A percentile compares a stretch with the other conserved stretches of the same genome.
Conservation (phyloP, 2,888 invertebrate species). For the Caenorhabditis sinica region DNA sequence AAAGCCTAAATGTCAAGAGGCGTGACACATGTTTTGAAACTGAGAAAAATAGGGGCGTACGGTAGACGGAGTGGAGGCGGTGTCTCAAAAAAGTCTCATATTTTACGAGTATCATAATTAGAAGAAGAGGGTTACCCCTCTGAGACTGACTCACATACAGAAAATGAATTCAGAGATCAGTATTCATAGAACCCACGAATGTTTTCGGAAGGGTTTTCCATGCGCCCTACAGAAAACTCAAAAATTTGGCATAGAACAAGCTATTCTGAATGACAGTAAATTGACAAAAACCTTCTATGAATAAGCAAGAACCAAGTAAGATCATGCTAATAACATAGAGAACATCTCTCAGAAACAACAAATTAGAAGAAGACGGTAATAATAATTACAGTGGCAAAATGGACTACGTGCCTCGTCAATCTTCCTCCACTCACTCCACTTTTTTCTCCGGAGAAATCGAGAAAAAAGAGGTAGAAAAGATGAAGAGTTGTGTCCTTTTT, state of each 20-base stretch:
- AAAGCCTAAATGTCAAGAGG: too few species aligned
- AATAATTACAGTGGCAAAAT: slow-evolving; percentile 40
- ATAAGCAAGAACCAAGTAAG: background rate
- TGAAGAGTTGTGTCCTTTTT: slow-evolving; percentile 15
- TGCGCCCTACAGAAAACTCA: too few species aligned
- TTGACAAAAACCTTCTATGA: background rate
- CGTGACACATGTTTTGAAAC: too few species aligned
- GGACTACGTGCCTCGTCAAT: slow-evolving; percentile 25
- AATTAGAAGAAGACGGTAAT: slow-evolving; percentile 16
- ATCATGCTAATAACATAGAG: background rate
- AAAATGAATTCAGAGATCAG: too few species aligned
- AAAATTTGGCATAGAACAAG: background rate
- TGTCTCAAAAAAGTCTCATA: too few species aligned
- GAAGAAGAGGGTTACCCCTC: too few species aligned
- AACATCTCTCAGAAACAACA: slow-evolving; percentile 19
- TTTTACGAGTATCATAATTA: too few species aligned
- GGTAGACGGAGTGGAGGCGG: too few species aligned
- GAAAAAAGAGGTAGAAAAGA: slow-evolving; percentile 26
- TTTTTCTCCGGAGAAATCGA: slow-evolving; percentile 12
- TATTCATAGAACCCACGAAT: too few species aligned
- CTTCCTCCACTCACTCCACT: slow-evolving; percentile 32
- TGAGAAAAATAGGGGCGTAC: too few species aligned
- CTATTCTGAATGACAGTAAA: background rate
- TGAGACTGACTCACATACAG: too few species aligned
- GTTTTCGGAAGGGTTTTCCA: too few species aligned